These are phyloP conservation scores for Amblyornis subalaris DNA, from an alignment of 2,113 vertebrate genomes.

Conservation along the genomic window DNA sequence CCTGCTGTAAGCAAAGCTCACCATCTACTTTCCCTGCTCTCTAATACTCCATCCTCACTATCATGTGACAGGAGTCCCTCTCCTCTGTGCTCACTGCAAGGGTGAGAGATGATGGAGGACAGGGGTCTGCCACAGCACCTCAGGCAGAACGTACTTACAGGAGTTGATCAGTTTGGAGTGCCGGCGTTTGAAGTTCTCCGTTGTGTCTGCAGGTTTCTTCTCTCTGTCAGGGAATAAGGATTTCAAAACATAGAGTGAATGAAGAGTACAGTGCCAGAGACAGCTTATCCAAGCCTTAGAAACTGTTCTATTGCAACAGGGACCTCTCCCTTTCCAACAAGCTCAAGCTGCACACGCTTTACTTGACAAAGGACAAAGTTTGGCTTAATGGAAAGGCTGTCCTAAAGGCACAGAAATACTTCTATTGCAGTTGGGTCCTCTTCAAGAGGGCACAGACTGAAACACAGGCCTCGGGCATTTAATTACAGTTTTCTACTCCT, in stretches of 20 bases:
- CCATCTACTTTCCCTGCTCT: not conserved
- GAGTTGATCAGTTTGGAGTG: constrained; percentile 75
- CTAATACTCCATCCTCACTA: not conserved
- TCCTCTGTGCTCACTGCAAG: not conserved
- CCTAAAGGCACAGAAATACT: not conserved
- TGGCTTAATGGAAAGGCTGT: not conserved
- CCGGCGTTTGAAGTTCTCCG: constrained; percentile 61
- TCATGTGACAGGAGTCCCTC: not conserved
- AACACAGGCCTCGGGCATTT: not conserved
- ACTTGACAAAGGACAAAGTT: not conserved
- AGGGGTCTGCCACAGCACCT: not conserved
- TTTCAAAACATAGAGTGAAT: not conserved
- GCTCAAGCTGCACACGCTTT: not conserved
- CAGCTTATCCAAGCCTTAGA: not conserved
- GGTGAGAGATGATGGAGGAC: not conserved
- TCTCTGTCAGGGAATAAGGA: constrained; percentile 52
- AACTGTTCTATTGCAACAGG: not conserved
- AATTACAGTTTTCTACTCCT: not conserved
- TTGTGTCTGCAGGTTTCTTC: constrained; percentile 60
- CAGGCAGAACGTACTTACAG: constrained; percentile 62
- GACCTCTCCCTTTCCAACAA: not conserved
- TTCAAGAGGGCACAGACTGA: not conserved
- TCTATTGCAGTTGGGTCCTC: not conserved
- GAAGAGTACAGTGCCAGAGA: not conserved
- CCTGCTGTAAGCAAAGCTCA: not conserved